Base-by-base conservation (phyloP, 2,113 vertebrate species). In the Variabilichromis moorii region DNA sequence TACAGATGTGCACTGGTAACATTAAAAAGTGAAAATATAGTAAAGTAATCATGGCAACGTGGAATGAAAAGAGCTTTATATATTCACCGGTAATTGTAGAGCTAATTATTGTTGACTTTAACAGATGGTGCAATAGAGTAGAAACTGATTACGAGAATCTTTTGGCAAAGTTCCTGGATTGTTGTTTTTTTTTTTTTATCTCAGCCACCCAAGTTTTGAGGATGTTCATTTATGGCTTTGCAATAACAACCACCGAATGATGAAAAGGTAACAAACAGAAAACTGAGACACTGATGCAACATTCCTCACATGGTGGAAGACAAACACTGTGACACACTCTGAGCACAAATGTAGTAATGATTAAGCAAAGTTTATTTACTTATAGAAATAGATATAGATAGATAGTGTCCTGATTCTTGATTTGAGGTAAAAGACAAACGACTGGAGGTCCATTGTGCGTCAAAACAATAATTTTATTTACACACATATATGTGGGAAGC, bases 41-140 rank as follows among this genome's bases (percentile, higher is more conserved):
- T 7, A 54, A 42, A 17, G 80, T 40, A 85, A 84, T 88, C 73
- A 78, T 11, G 5, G 33, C 24, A 80, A 16, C 1, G 8, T 40
- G 45, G 51, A 84, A 88, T 71, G 57, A 84, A 91, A 40, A 71
- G 9, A 28, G 33, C 47, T 28, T 73, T 86, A 55, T 66, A 66
- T 81, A 79, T 91, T 83, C 45, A 57, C 78, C 51, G 80, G 88
- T 91, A 87, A 92, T 91, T 88, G 82, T 86, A 37, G 66, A 85
- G 50, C 61, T 87, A 76, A 93, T 94, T 89, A 82, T 82, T 78
- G 88, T 68, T 10, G 63, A 84, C 85, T 83, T 45, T 88, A 91
- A 93, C 94, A 93, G 92, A 92, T 93, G 93, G 87, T 89, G 88
- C 89, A 83, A 83, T 51, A 71, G 86, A 89, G 82, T 73, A 80